phyloP scores from a whole-genome alignment of 2,113 vertebrate genomes.

The Oxyura jamaicensis region DNA sequence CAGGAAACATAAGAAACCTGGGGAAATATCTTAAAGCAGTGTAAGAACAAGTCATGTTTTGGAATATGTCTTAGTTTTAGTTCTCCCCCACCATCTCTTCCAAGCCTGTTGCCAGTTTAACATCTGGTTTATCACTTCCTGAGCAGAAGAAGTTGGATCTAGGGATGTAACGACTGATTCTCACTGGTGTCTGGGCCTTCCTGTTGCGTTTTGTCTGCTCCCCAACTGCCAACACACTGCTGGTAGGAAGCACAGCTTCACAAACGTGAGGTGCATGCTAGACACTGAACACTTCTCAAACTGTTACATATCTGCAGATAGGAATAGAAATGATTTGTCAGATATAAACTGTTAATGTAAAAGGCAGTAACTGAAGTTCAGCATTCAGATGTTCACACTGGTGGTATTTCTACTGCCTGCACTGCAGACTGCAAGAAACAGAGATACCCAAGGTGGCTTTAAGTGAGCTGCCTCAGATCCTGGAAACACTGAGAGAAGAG shows the following conservation, averaged over 20 bases:
- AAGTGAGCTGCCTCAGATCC: constrained; percentile 12
- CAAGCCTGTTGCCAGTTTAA: neutral
- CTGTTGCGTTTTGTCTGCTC: neutral
- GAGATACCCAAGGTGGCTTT: neutral
- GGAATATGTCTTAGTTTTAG: neutral
- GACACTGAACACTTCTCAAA: neutral
- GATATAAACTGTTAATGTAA: neutral
- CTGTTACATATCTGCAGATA: neutral
- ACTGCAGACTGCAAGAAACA: neutral
- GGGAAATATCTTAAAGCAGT: neutral
- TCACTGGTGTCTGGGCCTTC: neutral
- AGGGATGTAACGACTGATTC: neutral
- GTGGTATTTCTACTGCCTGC: neutral
- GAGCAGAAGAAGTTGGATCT: neutral
- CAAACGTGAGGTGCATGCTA: accelerated
- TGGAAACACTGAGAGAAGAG: constrained; percentile 26
- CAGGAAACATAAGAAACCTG: neutral
- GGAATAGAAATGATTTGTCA: neutral
- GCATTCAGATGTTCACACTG: neutral
- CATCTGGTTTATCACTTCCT: neutral
- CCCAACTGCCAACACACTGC: accelerated
- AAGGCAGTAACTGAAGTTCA: neutral
- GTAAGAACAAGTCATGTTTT: neutral
- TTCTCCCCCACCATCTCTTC: neutral
- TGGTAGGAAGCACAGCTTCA: neutral